Evolutionary conservation across 2,113 vertebrate genomes (phyloP), one percentile per base, ranked within the genome.

Genomic region (Nothobranchius furzeri): DNA sequence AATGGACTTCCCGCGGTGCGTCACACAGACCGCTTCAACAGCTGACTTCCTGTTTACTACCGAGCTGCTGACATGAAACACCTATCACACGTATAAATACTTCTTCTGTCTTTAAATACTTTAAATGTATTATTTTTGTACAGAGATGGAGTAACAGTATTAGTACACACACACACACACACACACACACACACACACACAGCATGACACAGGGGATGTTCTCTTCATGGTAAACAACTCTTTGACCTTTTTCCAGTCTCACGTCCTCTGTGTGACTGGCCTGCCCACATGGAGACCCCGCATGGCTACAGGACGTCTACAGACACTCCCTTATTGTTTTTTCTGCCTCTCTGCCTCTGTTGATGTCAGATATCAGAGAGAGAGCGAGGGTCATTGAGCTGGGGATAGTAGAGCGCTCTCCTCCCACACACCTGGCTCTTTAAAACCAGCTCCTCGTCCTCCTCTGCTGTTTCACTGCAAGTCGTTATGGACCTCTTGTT

Each of bases 401-500:
- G 24, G 10, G 35, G 66, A 60, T 47, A 50, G 79, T 50, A 57
- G 62, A 73, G 58, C 65, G 61, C 25, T 75, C 58, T 84, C 79
- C 81, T 77, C 82, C 83, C 76, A 86, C 85, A 73, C 74, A 76
- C 54, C 72, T 58, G n/a, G 51, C 65, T 68, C 65, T 66, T 60
- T 79, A 69, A 70, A 70, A 73, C 59, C 9, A 71, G 35, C 67
- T 50, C 40, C 47, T 50, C 70, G 70, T 25, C 40, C 64, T 61
- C 58, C 77, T 68, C 60, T 47, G 53, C 73, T 61, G 64, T 82
- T 85, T 87, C 84, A 75, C 54, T 54, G 68, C 66, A 8, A 68
- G 77, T 79, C 68, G 78, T 84, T 60, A 78, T 86, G 85, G 83
- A 84, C 77, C 81, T 85, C 84, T 80, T 74, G 81, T 83, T 90